Evolutionary conservation across 2,797 vertebrate genomes (phyloP), one percentile per base, ranked within the genome.

Genomic region (Hylomyscus alleni): DNA sequence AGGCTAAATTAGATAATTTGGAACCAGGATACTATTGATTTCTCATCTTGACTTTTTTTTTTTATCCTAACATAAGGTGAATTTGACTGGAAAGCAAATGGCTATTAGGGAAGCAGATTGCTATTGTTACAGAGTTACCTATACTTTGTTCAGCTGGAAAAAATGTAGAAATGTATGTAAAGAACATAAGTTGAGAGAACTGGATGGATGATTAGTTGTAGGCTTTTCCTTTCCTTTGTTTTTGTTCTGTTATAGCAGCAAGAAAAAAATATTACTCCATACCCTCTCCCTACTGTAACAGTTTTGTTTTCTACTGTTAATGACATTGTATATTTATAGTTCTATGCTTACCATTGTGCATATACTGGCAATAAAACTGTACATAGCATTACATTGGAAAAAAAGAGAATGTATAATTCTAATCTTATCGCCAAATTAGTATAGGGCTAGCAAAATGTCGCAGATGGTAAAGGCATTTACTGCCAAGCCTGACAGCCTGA

Each of bases 301-400:
- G 97, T 98, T 98, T 99, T 98, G 98, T 98, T 99, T 99, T 99
- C 99, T 99, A 99, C 99, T 99, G 98, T 99, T 96, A 98, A 98
- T 99, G 99, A 98, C 98, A 98, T 99, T 97, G 98, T 99, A 99
- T 99, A 99, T 99, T 99, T 99, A 99, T 99, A 99, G 99, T 99
- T 99, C 99, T 99, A 98, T 99, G 99, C 99, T 99, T 99, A 99
- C 99, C 98, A 98, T 99, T 99, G 99, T 99, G 98, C 98, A 99
- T 99, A 99, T 99, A 99, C 98, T 98, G 98, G 98, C 98, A 99
- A 99, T 99, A 99, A 99, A 99, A 98, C 99, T 99, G 99, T 99
- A 99, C 99, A 99, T 99, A 99, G 99, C 99, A 98, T 99, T 98
- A 98, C 98, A 56, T 98, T 98, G 97, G 97, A 60, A 60, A 13